Base-by-base conservation (phyloP, 2,113 vertebrate genomes). In the Rhinoderma darwinii region DNA sequence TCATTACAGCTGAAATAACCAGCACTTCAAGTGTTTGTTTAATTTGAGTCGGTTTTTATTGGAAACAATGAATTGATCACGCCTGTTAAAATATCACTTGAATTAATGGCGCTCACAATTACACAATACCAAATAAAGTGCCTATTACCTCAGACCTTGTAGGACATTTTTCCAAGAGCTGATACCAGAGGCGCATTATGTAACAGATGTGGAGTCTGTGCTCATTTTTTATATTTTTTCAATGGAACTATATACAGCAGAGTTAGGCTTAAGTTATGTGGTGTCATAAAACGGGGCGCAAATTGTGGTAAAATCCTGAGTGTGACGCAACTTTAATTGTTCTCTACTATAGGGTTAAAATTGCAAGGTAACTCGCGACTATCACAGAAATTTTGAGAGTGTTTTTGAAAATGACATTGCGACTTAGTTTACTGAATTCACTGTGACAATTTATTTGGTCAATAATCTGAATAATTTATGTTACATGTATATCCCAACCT, bases 1-100 rank as follows among this genome's bases (percentile, higher is more conserved):
- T 80, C 51, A 39, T 37, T 39, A 59, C 51, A 80, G 77, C 77
- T 59, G 77, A 80, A 80, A 59, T 35, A 80, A 56, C 50, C 77
- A 4, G 41, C 25, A 18, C 25, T n/a, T 25, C 37, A 72, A 39
- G 68, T 72, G 50, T 50, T 44, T 47, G n/a, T 27, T 78, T 54
- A 0, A 54, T 78, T 78, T 35, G 20, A 50, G 47, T 27, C 4
- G 15, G 8, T 18, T 77, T 78, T 78, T 78, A 54, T 54, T 78
- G 47, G 76, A 20, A 54, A 56, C 50, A 78, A 72, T 41, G 68
- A 72, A 72, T 25, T 39, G 47, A 78, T 78, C 50, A 3, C 44
- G 76, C 27, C 32, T 78, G 76, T 37, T 27, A 78, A 78, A 78
- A 54, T 37, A 78, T 78, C 76, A 54, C 47, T 35, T 78, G 3